Percentiles rank a stretch among this genome's conserved stretches.
Evolutionary conservation across 2,113 vertebrate species (phyloP).

Genomic region (Tupaia chinensis): DNA sequence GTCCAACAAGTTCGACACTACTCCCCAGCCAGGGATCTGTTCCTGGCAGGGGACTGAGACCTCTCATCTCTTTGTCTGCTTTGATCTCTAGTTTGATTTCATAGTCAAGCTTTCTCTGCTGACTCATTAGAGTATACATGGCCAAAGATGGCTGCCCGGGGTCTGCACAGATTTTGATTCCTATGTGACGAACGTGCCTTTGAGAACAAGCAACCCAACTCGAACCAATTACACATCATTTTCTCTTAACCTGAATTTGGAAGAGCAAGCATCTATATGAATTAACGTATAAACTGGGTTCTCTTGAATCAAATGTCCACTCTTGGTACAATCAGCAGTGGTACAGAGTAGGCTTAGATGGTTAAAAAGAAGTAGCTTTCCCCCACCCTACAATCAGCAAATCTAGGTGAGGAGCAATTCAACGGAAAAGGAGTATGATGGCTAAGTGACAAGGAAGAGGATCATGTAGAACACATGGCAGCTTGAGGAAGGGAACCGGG

Average conservation of each 20-base stretch:
- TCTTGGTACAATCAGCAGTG: neutral
- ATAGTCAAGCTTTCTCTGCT: neutral
- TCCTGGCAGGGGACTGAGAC: neutral
- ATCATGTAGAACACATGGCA: neutral
- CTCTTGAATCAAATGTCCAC: neutral
- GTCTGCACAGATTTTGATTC: neutral
- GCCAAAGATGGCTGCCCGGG: neutral
- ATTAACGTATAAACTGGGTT: neutral
- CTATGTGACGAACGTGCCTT: neutral
- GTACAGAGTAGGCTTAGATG: neutral
- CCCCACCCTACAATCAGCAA: neutral
- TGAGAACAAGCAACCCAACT: neutral
- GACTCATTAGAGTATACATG: neutral
- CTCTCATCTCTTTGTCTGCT: neutral
- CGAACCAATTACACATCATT: neutral
- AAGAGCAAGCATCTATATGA: neutral
- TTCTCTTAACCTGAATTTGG: constrained; percentile 13
- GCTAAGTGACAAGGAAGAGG: neutral
- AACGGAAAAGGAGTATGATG: neutral
- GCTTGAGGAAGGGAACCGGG: neutral
- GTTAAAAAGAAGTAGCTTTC: constrained; percentile 5
- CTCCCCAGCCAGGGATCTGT: neutral
- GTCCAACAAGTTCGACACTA: neutral
- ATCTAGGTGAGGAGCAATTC: neutral
- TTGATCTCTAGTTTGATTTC: neutral